Percentiles rank a stretch among this genome's conserved stretches.
Conservation (phyloP, 2,888 invertebrate genomes). For the Himalopsyche japonica region DNA sequence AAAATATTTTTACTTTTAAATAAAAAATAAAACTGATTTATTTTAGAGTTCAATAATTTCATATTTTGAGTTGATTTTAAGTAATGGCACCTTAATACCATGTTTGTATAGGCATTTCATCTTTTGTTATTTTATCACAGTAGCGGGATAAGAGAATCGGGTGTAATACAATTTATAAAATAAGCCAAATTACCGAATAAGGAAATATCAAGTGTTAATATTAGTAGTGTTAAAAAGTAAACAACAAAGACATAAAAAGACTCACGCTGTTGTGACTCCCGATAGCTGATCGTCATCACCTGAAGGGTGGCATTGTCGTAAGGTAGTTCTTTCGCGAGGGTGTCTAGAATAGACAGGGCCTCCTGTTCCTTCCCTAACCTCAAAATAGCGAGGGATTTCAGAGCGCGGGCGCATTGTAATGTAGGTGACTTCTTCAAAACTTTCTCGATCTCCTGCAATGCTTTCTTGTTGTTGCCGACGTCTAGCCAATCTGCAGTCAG, state of each 20-base stretch:
- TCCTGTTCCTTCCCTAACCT: constrained; percentile 85
- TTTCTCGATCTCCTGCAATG: constrained; percentile 95
- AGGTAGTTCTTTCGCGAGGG: constrained; percentile 77
- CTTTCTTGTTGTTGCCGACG: constrained; percentile 94
- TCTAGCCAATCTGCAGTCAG: constrained; percentile 84
- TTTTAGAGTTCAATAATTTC: too few species aligned
- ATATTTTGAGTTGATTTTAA: too few species aligned
- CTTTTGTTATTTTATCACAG: too few species aligned
- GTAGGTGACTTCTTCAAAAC: constrained; percentile 91
- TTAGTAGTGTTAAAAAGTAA: too few species aligned
- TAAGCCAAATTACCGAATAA: too few species aligned
- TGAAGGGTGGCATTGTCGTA: constrained; percentile 92
- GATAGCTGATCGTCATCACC: constrained; percentile 92
- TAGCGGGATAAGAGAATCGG: too few species aligned
- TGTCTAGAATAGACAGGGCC: constrained; percentile 73
- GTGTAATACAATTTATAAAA: too few species aligned
- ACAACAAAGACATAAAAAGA: neutral
- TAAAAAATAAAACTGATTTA: too few species aligned
- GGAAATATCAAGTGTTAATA: too few species aligned
- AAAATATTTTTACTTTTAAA: too few species aligned
- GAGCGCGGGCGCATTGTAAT: constrained; percentile 85
- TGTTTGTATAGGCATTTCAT: too few species aligned
- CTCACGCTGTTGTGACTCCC: constrained; percentile 87
- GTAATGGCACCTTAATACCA: too few species aligned
- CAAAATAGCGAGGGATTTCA: constrained; percentile 89